Evolutionary conservation across 2,797 vertebrate species (phyloP), one percentile per base, ranked within the genome.

Genomic region (Phyllotis vaccarum): DNA sequence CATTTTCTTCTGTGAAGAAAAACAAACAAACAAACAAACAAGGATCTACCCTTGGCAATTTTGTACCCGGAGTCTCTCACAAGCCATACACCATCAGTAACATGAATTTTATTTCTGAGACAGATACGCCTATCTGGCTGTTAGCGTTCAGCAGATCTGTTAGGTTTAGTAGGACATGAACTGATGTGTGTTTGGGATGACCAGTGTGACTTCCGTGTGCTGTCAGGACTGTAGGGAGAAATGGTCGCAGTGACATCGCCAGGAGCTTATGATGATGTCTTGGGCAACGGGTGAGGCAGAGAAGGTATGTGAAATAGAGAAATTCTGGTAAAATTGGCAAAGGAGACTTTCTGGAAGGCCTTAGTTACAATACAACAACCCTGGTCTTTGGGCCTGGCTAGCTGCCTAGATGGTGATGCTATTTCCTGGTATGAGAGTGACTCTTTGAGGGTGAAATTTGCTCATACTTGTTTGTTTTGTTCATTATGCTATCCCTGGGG

Each of bases 381-480:
- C 37, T 80, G 74, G 80, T n/a, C 56, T 86, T 74, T 29, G 21
- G 56, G 56, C 31, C 85, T 85, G 92, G 46, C 76, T 29, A 1
- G 24, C 29, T 90, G 43, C 66, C 81, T 86, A 37, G 52, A 37
- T 58, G 37, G 14, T 19, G n/a, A 72, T 86, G 87, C 58, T 70
- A 24, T 78, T 95, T 93, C 60, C 78, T 86, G 54, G n/a, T 62
- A 10, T 34, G 17, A 19, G 46, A 86, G 80, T 87, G 62, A 66
- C 58, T 88, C 81, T 2, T 0, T 8, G 17, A 90, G 60, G 31
- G 64, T 13, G 21, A 37, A 24, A 83, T 70, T 85, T n/a, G 8
- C 74, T 82, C 74, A 43, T 13, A 8, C 37, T 40, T 89, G 74
- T 60, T 93, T 91, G 37, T 92, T 96, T 93, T 94, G 79, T 72